A percentile compares a stretch with the other conserved stretches of the same genome.
Evolutionary conservation across 2,113 vertebrate species (phyloP).

Genomic region (Cyrtonyx montezumae): DNA sequence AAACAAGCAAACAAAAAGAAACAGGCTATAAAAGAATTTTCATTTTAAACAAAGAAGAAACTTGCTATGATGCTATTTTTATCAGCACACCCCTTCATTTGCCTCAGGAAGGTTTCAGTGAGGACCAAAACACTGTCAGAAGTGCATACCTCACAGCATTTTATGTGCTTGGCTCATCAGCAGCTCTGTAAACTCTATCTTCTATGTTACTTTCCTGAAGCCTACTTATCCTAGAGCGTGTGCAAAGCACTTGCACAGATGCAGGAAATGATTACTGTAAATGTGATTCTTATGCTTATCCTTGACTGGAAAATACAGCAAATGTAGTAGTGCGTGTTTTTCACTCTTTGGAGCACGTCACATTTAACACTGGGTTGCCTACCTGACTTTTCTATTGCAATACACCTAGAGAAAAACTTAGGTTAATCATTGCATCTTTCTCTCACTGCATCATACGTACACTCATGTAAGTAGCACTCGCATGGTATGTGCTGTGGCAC

Average conservation of each 20-base stretch:
- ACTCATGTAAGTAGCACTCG: background rate
- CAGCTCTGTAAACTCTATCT: background rate
- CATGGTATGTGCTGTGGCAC: background rate
- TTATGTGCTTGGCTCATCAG: background rate
- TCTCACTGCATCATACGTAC: rapidly evolving
- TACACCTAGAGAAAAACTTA: background rate
- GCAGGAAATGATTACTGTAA: background rate
- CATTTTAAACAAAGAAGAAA: background rate
- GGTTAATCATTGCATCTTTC: background rate
- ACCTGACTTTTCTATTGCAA: background rate
- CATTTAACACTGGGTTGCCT: background rate
- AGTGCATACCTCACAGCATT: background rate
- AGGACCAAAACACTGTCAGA: background rate
- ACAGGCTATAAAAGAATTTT: background rate
- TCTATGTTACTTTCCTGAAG: background rate
- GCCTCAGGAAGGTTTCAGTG: background rate
- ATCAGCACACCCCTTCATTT: background rate
- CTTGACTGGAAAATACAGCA: background rate
- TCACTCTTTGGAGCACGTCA: background rate
- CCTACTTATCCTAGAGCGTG: background rate
- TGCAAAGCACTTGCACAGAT: background rate
- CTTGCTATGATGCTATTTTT: background rate
- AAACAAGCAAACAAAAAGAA: background rate
- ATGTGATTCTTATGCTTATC: background rate
- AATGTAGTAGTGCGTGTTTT: background rate